phyloP scores from a whole-genome alignment of 2,888 invertebrate genomes.

The Laothoe populi region DNA sequence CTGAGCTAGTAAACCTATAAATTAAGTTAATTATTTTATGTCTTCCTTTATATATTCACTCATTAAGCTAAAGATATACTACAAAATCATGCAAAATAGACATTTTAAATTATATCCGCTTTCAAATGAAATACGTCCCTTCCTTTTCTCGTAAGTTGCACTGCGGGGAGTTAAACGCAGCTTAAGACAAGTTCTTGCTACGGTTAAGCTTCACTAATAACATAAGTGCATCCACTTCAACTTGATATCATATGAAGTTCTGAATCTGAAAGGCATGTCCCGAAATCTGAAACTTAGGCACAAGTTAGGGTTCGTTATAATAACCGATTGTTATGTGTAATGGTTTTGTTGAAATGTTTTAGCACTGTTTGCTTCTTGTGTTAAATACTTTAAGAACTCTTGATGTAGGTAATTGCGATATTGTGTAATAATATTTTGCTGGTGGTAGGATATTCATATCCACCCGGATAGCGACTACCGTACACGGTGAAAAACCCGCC shows the following conservation, averaged over 20 bases:
- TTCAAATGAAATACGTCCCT: slow-evolving; percentile 6
- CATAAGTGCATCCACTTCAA: slow-evolving; percentile 45
- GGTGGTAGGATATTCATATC: too few relatives aligned
- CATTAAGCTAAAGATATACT: background rate
- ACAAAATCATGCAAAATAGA: slow-evolving; percentile 10
- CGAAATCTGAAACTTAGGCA: slow-evolving; percentile 41
- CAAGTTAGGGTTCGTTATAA: background rate
- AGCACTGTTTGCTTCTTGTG: too few relatives aligned
- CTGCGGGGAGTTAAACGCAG: slow-evolving; percentile 21
- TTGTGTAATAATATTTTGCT: too few relatives aligned
- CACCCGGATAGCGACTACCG: too few relatives aligned
- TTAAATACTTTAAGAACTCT: too few relatives aligned
- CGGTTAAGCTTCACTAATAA: slow-evolving; percentile 45
- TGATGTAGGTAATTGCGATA: too few relatives aligned
- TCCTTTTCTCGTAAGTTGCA: slow-evolving; percentile 13
- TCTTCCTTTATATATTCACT: background rate
- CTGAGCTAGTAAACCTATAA: too few relatives aligned
- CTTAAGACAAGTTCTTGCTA: slow-evolving; percentile 35
- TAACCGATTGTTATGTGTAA: too few relatives aligned
- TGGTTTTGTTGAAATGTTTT: too few relatives aligned
- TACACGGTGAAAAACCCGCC: too few relatives aligned
- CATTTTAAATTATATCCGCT: slow-evolving; percentile 2
- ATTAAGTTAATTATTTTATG: background rate
- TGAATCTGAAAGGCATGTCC: slow-evolving; percentile 42
- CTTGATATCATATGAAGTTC: slow-evolving; percentile 39